These are phyloP conservation scores for Premnoplex brunnescens DNA, from an alignment of 2,797 vertebrate genomes.

Conservation along the genomic window DNA sequence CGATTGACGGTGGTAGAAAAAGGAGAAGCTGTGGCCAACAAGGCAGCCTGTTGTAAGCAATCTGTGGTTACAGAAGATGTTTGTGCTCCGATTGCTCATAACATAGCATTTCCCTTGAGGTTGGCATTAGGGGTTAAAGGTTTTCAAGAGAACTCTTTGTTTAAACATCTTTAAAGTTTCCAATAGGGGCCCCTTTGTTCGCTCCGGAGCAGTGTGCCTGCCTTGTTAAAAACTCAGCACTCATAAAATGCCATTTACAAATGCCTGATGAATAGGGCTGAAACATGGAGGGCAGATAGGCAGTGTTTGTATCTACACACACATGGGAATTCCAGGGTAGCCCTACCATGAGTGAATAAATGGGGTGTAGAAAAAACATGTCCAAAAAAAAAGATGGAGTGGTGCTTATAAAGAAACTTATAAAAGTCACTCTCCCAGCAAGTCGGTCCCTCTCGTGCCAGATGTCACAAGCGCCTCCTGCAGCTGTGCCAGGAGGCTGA, in stretches of 20 bases:
- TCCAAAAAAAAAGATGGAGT: background rate
- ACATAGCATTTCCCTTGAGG: slow-evolving; percentile 37
- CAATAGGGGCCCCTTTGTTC: slow-evolving; percentile 64
- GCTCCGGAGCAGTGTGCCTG: background rate
- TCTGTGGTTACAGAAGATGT: background rate
- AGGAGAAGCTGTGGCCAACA: background rate
- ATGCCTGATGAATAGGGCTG: slow-evolving; percentile 21
- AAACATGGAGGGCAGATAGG: background rate
- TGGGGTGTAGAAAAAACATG: background rate
- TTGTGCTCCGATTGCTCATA: slow-evolving; percentile 32
- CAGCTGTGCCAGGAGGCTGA: background rate
- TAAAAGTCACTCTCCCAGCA: background rate
- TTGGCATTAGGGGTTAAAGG: slow-evolving; percentile 60
- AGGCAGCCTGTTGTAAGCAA: background rate
- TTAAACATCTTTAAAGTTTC: slow-evolving; percentile 52
- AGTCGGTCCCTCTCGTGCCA: background rate
- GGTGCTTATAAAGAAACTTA: background rate
- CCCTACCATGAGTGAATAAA: background rate
- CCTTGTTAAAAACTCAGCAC: slow-evolving; percentile 12
- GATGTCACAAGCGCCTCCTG: background rate
- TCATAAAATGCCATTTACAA: slow-evolving; percentile 68
- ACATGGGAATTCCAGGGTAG: background rate
- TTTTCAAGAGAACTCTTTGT: slow-evolving; percentile 67
- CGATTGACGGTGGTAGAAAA: fast-evolving
- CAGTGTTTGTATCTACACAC: background rate